Base-by-base conservation (phyloP, 2,113 vertebrate species). In the Etheostoma cragini region DNA sequence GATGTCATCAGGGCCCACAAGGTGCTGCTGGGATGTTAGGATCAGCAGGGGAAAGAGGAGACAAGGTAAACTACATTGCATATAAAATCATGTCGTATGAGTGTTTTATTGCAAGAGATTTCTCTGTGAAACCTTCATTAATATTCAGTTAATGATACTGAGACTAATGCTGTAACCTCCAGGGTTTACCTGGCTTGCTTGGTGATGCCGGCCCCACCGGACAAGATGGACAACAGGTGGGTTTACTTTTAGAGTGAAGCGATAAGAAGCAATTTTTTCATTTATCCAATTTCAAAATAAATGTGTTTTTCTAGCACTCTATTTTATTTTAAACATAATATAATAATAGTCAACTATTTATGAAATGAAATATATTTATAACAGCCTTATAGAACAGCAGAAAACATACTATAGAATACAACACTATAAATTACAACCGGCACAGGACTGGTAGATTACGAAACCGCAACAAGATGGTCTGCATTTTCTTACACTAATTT, bases 11-110 rank as follows among this genome's bases (percentile, higher is more conserved):
- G 97, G 96, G 96, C 3, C 76, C 2, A 8, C 88, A 90, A 62
- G 97, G 96, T 11, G 73, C 69, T 8, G 78, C 60, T 0, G 97
- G 97, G 16, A 53, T 77, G 3, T 47, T 78, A 46, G 97, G 97
- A 19, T 63, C 90, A 68, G 60, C 72, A 0, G 97, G 96, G 46
- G 85, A 94, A 69, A 95, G 78, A 92, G 97, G 96, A 83, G 90
- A 92, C n/a, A 96, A 94, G 96, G 97, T 97, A 81, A 94, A 64
- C 5, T 13, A 68, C 21, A 63, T 6, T 52, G 0, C 3, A 16
- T 12, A 3, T 16, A 24, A 38, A 53, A 3, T 16, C 1, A 7
- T 61, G 7, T 13, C 3, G 33, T 46, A 38, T 16, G 0, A 66
- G 26, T 57, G 2, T 30, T 78, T 62, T 17, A 49, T 33, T 35